Evolutionary conservation across 1,140 invertebrate genomes (phyloP).

Genomic region (Ceratitis capitata): DNA sequence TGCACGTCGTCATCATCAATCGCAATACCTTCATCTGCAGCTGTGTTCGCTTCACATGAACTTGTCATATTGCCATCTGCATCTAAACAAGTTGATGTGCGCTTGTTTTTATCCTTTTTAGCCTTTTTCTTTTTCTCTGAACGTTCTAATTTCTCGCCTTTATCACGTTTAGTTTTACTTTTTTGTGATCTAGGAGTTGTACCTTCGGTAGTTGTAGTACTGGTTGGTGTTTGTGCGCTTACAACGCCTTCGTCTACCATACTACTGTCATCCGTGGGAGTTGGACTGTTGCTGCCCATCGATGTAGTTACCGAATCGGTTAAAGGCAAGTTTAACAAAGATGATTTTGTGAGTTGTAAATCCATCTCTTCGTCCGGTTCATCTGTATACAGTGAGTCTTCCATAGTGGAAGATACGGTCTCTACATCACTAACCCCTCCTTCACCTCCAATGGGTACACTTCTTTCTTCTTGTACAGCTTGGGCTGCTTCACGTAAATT

Average conservation of each 20-base stretch:
- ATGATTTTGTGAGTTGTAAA: constrained; percentile 39
- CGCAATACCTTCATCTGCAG: constrained; percentile 67
- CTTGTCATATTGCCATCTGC: constrained; percentile 5
- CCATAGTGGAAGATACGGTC: neutral
- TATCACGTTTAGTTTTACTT: constrained; percentile 54
- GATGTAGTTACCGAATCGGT: constrained; percentile 60
- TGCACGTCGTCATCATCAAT: constrained; percentile 77
- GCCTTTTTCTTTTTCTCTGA: constrained; percentile 44
- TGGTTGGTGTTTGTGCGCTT: constrained; percentile 42
- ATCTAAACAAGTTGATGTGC: constrained; percentile 43
- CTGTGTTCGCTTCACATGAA: constrained; percentile 48
- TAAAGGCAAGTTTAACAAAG: constrained; percentile 52
- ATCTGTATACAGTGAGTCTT: constrained; percentile 37
- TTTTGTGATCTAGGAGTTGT: constrained; percentile 43
- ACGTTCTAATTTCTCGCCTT: constrained; percentile 51
- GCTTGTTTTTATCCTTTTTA: constrained; percentile 50
- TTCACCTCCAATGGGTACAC: neutral
- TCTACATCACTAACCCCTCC: constrained; percentile 26
- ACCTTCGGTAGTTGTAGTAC: neutral
- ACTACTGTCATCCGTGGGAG: constrained; percentile 62
- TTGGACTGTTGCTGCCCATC: constrained; percentile 61
- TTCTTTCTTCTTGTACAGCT: neutral
- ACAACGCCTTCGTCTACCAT: constrained; percentile 54
- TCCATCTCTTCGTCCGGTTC: constrained; percentile 37
- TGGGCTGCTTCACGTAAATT: constrained; percentile 51